These are phyloP conservation scores for Heterodera schachtii DNA, from an alignment of 1,140 invertebrate genomes.

Conservation along the genomic window DNA sequence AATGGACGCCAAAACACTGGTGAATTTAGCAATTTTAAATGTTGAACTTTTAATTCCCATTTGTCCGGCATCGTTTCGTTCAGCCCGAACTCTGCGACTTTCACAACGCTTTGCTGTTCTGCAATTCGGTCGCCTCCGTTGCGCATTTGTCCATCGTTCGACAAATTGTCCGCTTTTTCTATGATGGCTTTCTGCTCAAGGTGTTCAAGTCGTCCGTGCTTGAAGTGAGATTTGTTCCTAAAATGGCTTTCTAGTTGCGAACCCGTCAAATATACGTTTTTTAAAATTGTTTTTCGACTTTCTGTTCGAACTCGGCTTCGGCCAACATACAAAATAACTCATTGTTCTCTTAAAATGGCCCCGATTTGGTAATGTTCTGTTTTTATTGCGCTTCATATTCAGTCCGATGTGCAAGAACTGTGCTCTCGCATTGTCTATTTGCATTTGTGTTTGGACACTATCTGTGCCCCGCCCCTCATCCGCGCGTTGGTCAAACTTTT, in stretches of 20 bases:
- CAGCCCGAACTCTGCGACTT: conserved; percentile 83
- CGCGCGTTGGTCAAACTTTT: conserved; percentile 74
- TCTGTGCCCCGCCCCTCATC: conserved; percentile 69
- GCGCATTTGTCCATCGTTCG: conserved; percentile 79
- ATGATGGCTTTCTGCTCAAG: conserved; percentile 89
- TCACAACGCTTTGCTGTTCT: conserved; percentile 91
- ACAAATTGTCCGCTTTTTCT: conserved; percentile 85
- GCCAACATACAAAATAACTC: too few relatives aligned
- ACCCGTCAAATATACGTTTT: too few relatives aligned
- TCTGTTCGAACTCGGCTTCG: too few relatives aligned
- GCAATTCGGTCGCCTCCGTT: conserved; percentile 87
- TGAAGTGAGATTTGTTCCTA: too few relatives aligned
- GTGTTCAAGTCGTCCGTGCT: conserved; percentile 89
- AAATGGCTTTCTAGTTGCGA: too few relatives aligned
- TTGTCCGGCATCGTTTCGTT: conserved; percentile 78
- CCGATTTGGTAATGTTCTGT: too few relatives aligned
- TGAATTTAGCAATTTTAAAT: conserved; percentile 29
- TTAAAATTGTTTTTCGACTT: too few relatives aligned
- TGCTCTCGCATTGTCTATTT: conserved; percentile 55
- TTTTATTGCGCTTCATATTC: too few relatives aligned
- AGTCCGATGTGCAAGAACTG: conserved; percentile 72
- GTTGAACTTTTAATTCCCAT: conserved; percentile 72
- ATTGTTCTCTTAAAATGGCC: too few relatives aligned
- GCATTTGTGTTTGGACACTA: conserved; percentile 71
- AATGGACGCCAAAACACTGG: conserved; percentile 21